phyloP scores from a whole-genome alignment of 2,797 vertebrate genomes.

The Helostoma temminkii region DNA sequence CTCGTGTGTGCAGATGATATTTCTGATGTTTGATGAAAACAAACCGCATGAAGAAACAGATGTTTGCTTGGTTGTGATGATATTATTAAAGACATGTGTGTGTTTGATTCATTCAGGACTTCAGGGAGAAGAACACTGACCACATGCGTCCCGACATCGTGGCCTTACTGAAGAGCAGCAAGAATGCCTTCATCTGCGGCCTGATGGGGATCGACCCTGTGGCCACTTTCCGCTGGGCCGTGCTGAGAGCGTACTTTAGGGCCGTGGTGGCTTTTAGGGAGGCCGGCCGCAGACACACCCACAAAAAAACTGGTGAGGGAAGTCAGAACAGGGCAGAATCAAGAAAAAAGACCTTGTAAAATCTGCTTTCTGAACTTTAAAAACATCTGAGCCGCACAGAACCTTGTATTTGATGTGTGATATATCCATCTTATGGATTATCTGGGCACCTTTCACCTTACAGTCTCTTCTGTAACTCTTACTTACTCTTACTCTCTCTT shows the following conservation, averaged over 20 bases:
- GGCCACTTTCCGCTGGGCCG: slow-evolving; percentile 95
- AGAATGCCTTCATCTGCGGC: slow-evolving; percentile 91
- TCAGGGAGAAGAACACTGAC: slow-evolving; percentile 98
- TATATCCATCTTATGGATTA: too few species aligned
- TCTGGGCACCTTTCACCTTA: too few species aligned
- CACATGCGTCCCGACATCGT: slow-evolving; percentile 98
- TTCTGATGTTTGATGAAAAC: not conserved
- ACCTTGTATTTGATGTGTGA: too few species aligned
- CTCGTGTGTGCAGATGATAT: not conserved
- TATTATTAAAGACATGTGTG: not conserved
- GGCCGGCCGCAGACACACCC: slow-evolving; percentile 87
- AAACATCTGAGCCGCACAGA: too few species aligned
- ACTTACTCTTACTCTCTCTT: too few species aligned
- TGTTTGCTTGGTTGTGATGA: not conserved
- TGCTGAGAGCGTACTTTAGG: slow-evolving; percentile 94
- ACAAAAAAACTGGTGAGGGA: slow-evolving; percentile 91
- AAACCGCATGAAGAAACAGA: not conserved
- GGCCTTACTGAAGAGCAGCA: slow-evolving; percentile 94
- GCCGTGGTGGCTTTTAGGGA: slow-evolving; percentile 91
- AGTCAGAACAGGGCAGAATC: not conserved
- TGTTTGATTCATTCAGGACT: slow-evolving; percentile 86
- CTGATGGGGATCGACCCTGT: slow-evolving; percentile 96
- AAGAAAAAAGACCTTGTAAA: not conserved
- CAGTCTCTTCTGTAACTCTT: too few species aligned
- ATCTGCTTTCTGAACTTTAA: not conserved